A percentile compares a stretch with the other conserved stretches of the same genome.
These are phyloP conservation scores for Scopus umbretta DNA, from an alignment of 2,113 vertebrate genomes.

Conservation along the genomic window DNA sequence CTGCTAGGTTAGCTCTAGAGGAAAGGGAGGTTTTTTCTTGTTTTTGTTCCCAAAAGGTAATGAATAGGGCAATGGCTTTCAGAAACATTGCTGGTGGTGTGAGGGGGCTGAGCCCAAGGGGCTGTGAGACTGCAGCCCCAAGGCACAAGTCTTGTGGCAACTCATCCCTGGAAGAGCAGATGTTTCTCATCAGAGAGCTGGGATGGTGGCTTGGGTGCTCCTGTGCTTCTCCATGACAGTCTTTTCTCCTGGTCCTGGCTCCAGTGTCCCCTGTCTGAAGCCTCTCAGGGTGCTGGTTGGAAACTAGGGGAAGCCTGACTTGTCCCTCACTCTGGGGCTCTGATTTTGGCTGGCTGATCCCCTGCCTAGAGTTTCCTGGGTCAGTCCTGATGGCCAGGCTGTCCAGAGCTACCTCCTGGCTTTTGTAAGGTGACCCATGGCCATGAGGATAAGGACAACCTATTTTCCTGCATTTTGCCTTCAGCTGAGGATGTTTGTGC, in stretches of 20 bases:
- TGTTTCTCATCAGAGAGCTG: neutral
- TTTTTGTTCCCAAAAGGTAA: neutral
- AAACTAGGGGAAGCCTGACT: neutral
- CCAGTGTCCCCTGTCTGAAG: neutral
- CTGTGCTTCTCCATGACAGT: neutral
- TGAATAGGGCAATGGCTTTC: neutral
- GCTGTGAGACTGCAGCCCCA: neutral
- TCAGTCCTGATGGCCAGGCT: neutral
- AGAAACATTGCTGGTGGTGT: neutral
- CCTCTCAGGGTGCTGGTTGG: neutral
- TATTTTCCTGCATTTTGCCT: neutral
- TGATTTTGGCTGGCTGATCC: neutral
- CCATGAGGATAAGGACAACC: neutral
- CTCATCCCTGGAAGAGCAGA: neutral
- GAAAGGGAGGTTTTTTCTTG: neutral
- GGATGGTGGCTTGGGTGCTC: neutral
- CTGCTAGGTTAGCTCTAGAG: neutral
- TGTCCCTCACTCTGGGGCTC: neutral
- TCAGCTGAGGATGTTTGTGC: neutral
- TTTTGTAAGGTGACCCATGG: neutral
- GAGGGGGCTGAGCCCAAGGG: neutral
- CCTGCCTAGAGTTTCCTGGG: neutral
- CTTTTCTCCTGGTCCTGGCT: neutral
- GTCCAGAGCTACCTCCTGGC: neutral
- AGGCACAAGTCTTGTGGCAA: fast-evolving